Evolutionary conservation across 1,140 invertebrate species (phyloP).

Genomic region (Ceratosolen solmsi): DNA sequence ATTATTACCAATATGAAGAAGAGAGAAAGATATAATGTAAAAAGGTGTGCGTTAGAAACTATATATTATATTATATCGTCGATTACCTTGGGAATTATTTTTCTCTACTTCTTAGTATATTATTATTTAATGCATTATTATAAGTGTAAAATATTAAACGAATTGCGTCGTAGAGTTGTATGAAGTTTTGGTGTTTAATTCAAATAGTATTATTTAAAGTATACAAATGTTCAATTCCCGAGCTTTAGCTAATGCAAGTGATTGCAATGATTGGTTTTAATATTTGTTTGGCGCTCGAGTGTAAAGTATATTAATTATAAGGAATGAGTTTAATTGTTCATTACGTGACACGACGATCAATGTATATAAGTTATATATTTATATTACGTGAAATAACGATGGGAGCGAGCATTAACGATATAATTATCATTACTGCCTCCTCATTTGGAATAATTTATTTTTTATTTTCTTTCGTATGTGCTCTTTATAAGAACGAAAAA

Average conservation of each 20-base stretch:
- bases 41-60: slow-evolving; percentile 39
- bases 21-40: slow-evolving; percentile 31
- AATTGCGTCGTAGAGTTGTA: slow-evolving; percentile 16
- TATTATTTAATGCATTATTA: slow-evolving; percentile 28
- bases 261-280: slow-evolving; percentile 46
- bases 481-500: slow-evolving; percentile 18
- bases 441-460: slow-evolving; percentile 49
- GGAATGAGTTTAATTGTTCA: slow-evolving; percentile 39
- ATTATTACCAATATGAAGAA: slow-evolving; percentile 29
- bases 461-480: slow-evolving; percentile 46
- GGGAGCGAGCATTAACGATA: slow-evolving; percentile 35
- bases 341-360: slow-evolving; percentile 35
- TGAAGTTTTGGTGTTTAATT: slow-evolving; percentile 44
- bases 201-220: slow-evolving; percentile 49
- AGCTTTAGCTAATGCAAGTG: slow-evolving; percentile 43
- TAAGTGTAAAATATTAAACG: slow-evolving; percentile 32
- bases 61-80: slow-evolving; percentile 42
- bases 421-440: slow-evolving; percentile 35
- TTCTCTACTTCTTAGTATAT: slow-evolving; percentile 41
- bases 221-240: slow-evolving; percentile 35
- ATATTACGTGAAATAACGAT: slow-evolving; percentile 35
- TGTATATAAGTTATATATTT: slow-evolving; percentile 51
- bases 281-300: slow-evolving; percentile 39
- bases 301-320: slow-evolving; percentile 45
- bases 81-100: slow-evolving; percentile 46